Base-by-base conservation (phyloP, 2,797 vertebrate genomes). In the Pangasius djambal region DNA sequence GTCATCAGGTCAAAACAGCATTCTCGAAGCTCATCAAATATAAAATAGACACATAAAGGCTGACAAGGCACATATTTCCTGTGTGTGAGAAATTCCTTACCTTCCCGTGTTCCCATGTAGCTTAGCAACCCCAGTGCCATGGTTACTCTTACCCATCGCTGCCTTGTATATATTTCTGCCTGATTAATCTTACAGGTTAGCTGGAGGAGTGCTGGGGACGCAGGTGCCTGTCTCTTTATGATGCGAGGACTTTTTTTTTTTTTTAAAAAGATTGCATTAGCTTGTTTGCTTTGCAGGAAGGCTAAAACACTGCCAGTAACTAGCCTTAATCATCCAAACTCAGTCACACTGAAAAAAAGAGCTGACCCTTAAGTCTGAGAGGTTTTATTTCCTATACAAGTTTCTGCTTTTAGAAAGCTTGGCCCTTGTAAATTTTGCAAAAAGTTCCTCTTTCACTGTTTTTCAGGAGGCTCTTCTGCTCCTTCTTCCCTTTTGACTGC, bases 101-200 rank as follows among this genome's bases (percentile, higher is more conserved):
- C 67, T 55, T 82, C 15, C 15, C 28, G 25, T 59, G 20, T 81
- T 81, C 34, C 13, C 57, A 77, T 25, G 83, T 84, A 85, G 72
- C 85, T 88, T 81, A 91, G 89, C 89, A 91, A 87, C 89, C 69
- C 69, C 31, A 87, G 57, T 83, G 69, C 52, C 87, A 87, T 79
- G 44, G 25, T n/a, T 50, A 69, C 70, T 59, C 77, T 85, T 34
- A 65, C 48, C 18, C 2, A 34, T 61, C 55, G 18, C 61, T 83
- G 55, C 18, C 48, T 55, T 69, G 55, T 72, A 20, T 55, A 57
- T 61, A 65, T 40, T 70, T 86, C 67, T 84, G 65, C 48, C 59
- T 7, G 70, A 31, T 65, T 83, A 78, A 63, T 89, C 63, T 34
- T 87, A 69, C 48, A 44, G 70, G 61, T 85, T 85, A 40, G 82